Base-by-base conservation (phyloP, 2,797 vertebrate species). In the Coregonus ussuriensis region DNA sequence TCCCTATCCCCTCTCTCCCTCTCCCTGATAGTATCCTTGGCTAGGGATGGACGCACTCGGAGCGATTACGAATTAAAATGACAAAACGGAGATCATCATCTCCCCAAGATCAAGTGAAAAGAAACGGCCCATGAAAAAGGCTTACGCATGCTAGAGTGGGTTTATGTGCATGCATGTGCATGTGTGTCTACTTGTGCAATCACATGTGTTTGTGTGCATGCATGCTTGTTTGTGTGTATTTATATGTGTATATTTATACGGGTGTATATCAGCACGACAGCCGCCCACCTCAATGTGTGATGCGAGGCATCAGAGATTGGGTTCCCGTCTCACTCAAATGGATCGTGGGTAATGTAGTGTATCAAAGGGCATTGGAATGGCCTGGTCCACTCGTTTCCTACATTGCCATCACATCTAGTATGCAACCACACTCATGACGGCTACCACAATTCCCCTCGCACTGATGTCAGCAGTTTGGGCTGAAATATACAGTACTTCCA, bases 11-110 rank as follows among this genome's bases (percentile, higher is more conserved):
- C 41, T 51, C 59, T 51, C 59, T 14, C 67, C 31, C 72, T 47
- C 41, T 65, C 85, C 15, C 52, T 73, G 53, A n/a, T 33, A 67
- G 51, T 53, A 29, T 83, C 76, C 73, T 75, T 62, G 70, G 83
- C 81, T 74, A 33, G 33, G 74, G 41, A 65, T 53, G 63, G 74
- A 53, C 9, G 63, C 62, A 82, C 87, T 87, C 81, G 33, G 87
- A 82, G 80, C 87, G 89, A 91, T 92, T 90, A 91, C 85, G 81
- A 84, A 89, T 90, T 89, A 80, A 90, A 89, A 91, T 89, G 89
- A 90, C 88, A 89, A 88, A 91, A 87, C 85, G 86, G 85, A 87
- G 89, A 93, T 89, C 88, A 47, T 47, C 41, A 33, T 90, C 88
- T 89, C 84, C 56, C 85, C 83, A 72, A 83, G 88, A 91, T 92